Conservation (phyloP, 2,888 invertebrate species). For the Agrochola circellaris region DNA sequence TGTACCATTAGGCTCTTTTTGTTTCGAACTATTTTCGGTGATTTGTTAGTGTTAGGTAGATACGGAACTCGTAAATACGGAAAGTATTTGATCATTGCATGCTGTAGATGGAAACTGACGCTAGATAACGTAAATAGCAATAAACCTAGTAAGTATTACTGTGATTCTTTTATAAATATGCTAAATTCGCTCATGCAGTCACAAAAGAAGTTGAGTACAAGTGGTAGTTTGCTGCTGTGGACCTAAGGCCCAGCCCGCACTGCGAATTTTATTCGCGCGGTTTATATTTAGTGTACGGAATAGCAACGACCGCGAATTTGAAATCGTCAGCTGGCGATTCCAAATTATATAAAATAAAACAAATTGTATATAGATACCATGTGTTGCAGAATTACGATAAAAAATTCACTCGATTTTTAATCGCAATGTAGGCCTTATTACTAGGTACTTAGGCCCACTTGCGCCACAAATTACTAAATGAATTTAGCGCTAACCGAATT, state of each 20-base stretch:
- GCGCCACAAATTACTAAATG: background rate
- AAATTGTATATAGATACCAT: too few species aligned
- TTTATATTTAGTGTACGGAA: too few species aligned
- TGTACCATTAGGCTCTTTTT: conserved; percentile 58
- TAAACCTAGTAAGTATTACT: conserved; percentile 1
- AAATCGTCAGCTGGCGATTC: too few species aligned
- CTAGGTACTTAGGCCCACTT: background rate
- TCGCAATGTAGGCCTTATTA: too few species aligned
- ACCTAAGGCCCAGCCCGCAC: too few species aligned
- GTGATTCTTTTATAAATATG: conserved; percentile 6
- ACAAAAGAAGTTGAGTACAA: background rate
- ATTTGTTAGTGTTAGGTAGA: conserved; percentile 56
- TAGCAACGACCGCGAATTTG: too few species aligned
- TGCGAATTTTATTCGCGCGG: too few species aligned
- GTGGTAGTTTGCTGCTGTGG: too few species aligned
- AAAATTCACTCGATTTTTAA: too few species aligned
- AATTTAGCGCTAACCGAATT: background rate
- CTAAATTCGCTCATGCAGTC: background rate
- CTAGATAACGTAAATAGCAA: conserved; percentile 14
- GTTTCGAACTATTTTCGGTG: conserved; percentile 59
- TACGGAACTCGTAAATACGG: conserved; percentile 35
- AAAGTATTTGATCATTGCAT: conserved; percentile 36
- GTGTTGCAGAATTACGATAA: too few species aligned
- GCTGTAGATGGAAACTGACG: background rate
- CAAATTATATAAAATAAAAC: too few species aligned